A percentile compares a stretch with the other conserved stretches of the same genome.
Conservation (phyloP, 2,888 invertebrate species). For the Coenonympha glycerion region DNA sequence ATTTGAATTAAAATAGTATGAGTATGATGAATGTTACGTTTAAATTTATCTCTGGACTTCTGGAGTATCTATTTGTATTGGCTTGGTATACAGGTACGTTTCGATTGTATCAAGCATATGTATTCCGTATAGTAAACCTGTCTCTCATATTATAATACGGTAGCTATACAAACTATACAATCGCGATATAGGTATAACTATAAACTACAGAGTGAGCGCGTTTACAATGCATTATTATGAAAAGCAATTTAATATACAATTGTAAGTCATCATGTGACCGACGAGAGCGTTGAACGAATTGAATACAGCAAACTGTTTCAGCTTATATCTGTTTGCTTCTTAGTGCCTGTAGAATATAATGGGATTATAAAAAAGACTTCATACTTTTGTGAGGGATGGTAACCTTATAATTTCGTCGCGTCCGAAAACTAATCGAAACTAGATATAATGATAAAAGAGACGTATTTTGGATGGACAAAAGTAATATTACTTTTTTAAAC, state of each 20-base stretch:
- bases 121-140: background rate
- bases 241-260: constrained; percentile 34
- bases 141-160: background rate
- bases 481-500: no score
- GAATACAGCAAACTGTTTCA: constrained; percentile 25
- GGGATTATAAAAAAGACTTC: no score
- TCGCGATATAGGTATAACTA: constrained; percentile 8
- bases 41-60: background rate
- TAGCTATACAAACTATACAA: background rate
- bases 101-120: background rate
- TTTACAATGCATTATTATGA: constrained; percentile 31
- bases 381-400: no score
- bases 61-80: background rate
- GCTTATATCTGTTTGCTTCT: background rate
- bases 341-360: no score
- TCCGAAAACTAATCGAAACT: no score
- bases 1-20: background rate
- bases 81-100: background rate
- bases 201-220: constrained; percentile 22
- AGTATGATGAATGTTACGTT: background rate
- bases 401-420: no score
- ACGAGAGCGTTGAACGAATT: constrained; percentile 27
- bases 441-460: no score
- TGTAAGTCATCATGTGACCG: constrained; percentile 33
- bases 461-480: no score